A percentile compares a stretch with the other conserved stretches of the same genome.
Evolutionary conservation across 2,113 vertebrate species (phyloP).

Genomic region (Apeltes quadracus): DNA sequence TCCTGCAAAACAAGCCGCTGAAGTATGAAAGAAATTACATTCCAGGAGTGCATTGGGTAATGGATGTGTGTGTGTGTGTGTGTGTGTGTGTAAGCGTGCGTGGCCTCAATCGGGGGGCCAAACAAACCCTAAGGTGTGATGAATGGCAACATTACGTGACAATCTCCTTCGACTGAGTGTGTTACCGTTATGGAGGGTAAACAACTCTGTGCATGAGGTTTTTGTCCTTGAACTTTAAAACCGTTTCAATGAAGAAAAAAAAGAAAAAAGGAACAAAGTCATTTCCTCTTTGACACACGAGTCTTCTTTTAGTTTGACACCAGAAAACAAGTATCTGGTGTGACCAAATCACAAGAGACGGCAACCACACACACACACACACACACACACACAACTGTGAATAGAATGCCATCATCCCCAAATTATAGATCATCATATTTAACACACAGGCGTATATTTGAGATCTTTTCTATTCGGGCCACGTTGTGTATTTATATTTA

Average conservation of each 20-base stretch:
- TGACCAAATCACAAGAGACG: constrained; percentile 42
- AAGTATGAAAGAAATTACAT: constrained; percentile 32
- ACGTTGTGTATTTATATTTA: neutral
- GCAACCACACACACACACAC: constrained; percentile 16
- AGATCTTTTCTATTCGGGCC: neutral
- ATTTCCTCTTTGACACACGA: constrained; percentile 70
- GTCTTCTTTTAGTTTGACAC: constrained; percentile 46
- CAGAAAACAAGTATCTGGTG: constrained; percentile 31
- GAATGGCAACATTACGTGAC: constrained; percentile 45
- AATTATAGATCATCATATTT: constrained; percentile 9
- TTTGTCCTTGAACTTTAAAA: constrained; percentile 57
- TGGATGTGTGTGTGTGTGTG: neutral
- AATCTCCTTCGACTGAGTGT: constrained; percentile 34
- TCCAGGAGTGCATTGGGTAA: constrained; percentile 6
- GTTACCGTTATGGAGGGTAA: constrained; percentile 37
- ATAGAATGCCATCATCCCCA: constrained; percentile 13
- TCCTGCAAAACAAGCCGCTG: constrained; percentile 44
- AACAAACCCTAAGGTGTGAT: constrained; percentile 42
- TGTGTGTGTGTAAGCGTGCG: neutral
- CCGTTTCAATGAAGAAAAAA: constrained; percentile 49
- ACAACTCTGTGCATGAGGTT: constrained; percentile 54
- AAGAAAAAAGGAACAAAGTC: constrained; percentile 53
- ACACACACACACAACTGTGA: constrained; percentile 22
- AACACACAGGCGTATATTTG: constrained; percentile 20
- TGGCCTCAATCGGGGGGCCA: constrained; percentile 16